Conservation (phyloP, 2,797 vertebrate species). For the Ctenochaetus hawaiiensis region DNA sequence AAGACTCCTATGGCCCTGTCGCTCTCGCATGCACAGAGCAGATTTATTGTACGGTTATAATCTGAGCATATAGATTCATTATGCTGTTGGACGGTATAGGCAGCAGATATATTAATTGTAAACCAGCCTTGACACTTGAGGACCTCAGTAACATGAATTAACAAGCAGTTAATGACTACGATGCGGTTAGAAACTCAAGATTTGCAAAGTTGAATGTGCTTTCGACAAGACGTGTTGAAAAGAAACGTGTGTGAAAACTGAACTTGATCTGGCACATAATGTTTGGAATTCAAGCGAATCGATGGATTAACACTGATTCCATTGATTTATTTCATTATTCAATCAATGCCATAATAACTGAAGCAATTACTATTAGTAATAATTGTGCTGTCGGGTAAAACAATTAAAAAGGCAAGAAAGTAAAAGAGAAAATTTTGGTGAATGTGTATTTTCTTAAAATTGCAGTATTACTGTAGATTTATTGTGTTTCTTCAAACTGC, state of each 20-base stretch:
- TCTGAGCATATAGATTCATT: neutral
- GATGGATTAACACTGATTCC: neutral
- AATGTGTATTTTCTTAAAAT: constrained; percentile 1
- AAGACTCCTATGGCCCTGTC: neutral
- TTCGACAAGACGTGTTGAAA: neutral
- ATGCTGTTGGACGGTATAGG: neutral
- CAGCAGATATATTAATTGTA: neutral
- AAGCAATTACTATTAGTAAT: neutral
- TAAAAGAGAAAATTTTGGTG: neutral
- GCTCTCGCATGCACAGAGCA: neutral
- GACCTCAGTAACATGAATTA: neutral
- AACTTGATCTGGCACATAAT: neutral
- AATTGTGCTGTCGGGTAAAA: neutral
- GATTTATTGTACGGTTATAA: neutral
- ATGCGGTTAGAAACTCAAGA: neutral
- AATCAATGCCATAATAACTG: neutral
- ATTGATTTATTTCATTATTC: neutral
- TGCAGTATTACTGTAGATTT: neutral
- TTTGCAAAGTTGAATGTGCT: neutral
- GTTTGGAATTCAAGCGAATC: neutral
- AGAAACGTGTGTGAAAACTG: neutral
- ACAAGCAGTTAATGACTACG: neutral
- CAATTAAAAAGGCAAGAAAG: neutral
- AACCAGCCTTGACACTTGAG: neutral
- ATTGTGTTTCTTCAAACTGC: neutral